Percentiles rank a stretch among this genome's conserved stretches.
These are phyloP conservation scores for Suncus etruscus DNA, from an alignment of 2,113 vertebrate genomes.

Conservation along the genomic window DNA sequence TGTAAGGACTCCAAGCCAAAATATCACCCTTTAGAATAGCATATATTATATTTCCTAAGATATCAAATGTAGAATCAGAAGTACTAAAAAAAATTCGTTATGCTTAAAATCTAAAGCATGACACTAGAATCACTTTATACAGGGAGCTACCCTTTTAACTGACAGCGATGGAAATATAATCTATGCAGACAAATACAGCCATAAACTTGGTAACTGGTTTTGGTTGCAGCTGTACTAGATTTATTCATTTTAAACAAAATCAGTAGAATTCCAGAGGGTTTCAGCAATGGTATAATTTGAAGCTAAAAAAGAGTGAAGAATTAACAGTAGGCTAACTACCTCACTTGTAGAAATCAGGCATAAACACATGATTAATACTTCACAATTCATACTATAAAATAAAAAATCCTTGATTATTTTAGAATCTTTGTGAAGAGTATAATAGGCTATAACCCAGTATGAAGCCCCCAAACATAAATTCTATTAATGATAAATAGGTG, in stretches of 20 bases:
- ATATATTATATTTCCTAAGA: constrained; percentile 58
- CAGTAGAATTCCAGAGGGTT: constrained; percentile 52
- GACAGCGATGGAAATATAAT: constrained; percentile 54
- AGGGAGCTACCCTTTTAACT: not conserved
- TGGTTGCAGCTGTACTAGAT: constrained; percentile 13
- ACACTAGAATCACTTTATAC: not conserved
- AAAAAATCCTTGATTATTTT: constrained; percentile 59
- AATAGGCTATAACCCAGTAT: constrained; percentile 56
- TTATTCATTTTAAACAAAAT: constrained; percentile 69
- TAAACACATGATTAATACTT: constrained; percentile 70
- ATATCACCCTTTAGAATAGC: constrained; percentile 66
- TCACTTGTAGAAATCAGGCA: constrained; percentile 63
- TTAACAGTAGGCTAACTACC: constrained; percentile 66
- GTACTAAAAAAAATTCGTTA: constrained; percentile 71
- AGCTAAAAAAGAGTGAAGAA: constrained; percentile 64
- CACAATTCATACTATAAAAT: constrained; percentile 37
- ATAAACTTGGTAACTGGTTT: constrained; percentile 36
- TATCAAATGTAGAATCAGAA: constrained; percentile 76
- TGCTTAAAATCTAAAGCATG: constrained; percentile 10
- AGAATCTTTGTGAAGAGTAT: not conserved
- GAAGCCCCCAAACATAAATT: constrained; percentile 15
- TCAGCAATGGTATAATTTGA: constrained; percentile 65
- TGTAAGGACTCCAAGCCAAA: constrained; percentile 62
- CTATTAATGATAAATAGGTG: constrained; percentile 10
- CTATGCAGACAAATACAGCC: constrained; percentile 45